Conservation (phyloP, 1,140 invertebrate genomes). For the Formica selysi region DNA sequence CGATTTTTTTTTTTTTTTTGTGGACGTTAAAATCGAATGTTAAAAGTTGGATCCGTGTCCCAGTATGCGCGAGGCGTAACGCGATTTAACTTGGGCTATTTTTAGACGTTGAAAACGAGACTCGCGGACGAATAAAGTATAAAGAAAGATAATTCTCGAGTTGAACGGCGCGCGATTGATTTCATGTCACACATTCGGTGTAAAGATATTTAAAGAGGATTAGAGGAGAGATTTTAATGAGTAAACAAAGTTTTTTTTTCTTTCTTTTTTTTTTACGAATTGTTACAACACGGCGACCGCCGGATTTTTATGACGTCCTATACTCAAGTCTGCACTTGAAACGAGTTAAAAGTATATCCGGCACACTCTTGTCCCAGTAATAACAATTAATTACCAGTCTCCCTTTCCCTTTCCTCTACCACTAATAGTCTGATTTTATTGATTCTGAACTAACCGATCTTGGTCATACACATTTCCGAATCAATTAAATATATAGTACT, state of each 20-base stretch:
- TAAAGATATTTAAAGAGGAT: conserved; percentile 74
- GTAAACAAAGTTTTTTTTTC: conserved; percentile 49
- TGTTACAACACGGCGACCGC: conserved; percentile 61
- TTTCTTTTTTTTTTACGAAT: conserved; percentile 44
- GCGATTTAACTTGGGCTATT: conserved; percentile 23
- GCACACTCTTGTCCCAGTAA: conserved; percentile 70
- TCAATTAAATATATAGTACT: conserved; percentile 77
- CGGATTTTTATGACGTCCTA: conserved; percentile 71
- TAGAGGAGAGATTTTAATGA: conserved; percentile 56
- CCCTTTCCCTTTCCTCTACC: conserved; percentile 5
- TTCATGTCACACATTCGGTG: conserved; percentile 68
- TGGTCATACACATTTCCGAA: conserved; percentile 77
- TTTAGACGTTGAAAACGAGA: conserved; percentile 13
- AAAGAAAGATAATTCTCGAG: conserved; percentile 26
- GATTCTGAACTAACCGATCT: conserved; percentile 74
- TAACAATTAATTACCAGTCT: conserved; percentile 65
- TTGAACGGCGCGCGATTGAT: conserved; percentile 69
- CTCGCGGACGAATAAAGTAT: conserved; percentile 17
- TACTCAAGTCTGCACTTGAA: conserved; percentile 69
- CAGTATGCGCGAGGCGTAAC: neutral
- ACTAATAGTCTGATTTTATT: conserved; percentile 74
- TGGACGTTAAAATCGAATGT: neutral
- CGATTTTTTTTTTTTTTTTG: conserved; percentile 25
- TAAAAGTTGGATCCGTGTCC: neutral
- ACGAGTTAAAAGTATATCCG: conserved; percentile 69